phyloP scores from a whole-genome alignment of 2,113 vertebrate genomes.

The Ailuropoda melanoleuca region DNA sequence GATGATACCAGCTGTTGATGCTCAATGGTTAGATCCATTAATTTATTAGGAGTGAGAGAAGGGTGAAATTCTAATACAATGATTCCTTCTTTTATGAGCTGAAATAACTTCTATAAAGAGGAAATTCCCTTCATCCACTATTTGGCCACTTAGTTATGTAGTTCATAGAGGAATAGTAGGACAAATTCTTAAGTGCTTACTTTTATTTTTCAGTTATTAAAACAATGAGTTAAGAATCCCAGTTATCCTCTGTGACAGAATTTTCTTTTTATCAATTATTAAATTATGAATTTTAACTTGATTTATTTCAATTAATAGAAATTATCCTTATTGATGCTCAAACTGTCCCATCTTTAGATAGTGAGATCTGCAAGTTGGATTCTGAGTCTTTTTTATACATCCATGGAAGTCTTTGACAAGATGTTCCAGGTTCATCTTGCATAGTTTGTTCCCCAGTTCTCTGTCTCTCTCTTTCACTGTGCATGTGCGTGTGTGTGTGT shows the following conservation, averaged over 20 bases:
- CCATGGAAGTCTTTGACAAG: not conserved
- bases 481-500: not conserved
- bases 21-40: not conserved
- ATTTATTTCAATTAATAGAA: constrained; percentile 18
- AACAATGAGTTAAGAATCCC: not conserved
- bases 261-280: not conserved
- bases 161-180: not conserved
- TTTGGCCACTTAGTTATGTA: not conserved
- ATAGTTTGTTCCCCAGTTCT: not conserved
- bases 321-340: not conserved
- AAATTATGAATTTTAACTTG: not conserved
- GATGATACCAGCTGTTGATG: not conserved
- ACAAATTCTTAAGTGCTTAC: not conserved
- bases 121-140: not conserved
- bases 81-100: not conserved
- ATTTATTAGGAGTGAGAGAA: not conserved
- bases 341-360: not conserved
- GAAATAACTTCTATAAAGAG: not conserved
- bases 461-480: not conserved
- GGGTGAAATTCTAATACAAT: not conserved
- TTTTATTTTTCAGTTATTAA: not conserved
- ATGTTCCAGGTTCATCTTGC: not conserved
- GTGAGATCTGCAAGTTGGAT: not conserved
- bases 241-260: not conserved
- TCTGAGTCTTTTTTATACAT: not conserved